Percentiles rank a stretch among this genome's conserved stretches.
phyloP scores from a whole-genome alignment of 2,888 invertebrate genomes.

The Lordiphosa fenestrarum region DNA sequence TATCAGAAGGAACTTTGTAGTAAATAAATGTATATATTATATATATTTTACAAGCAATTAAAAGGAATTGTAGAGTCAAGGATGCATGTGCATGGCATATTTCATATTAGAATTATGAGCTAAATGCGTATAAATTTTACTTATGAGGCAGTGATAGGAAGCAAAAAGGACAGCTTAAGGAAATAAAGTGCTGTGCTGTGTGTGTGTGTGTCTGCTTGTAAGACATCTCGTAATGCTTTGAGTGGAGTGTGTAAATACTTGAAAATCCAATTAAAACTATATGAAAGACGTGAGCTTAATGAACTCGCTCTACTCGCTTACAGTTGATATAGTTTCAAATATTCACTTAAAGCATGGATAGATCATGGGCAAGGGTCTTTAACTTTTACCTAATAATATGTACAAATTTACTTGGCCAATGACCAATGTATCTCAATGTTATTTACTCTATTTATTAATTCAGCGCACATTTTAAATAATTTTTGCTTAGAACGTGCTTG shows the following conservation, averaged over 20 bases:
- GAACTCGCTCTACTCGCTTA: constrained; percentile 4
- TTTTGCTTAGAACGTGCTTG: not conserved
- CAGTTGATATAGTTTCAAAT: not conserved
- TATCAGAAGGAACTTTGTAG: too few relatives aligned
- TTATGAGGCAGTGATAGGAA: constrained; percentile 24
- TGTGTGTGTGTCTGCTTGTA: not conserved
- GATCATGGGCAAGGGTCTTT: too few relatives aligned
- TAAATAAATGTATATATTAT: too few relatives aligned
- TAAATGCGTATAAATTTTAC: constrained; percentile 10
- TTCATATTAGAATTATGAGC: constrained; percentile 25
- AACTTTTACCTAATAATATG: too few relatives aligned
- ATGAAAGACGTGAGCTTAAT: constrained; percentile 13
- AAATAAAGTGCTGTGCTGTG: not conserved
- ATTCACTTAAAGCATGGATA: not conserved
- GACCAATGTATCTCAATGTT: too few relatives aligned
- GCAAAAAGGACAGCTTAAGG: constrained; percentile 17
- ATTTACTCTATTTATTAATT: too few relatives aligned
- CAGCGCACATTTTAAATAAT: too few relatives aligned
- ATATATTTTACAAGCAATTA: too few relatives aligned
- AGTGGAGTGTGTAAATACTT: constrained; percentile 17
- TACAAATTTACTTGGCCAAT: too few relatives aligned
- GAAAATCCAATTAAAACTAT: constrained; percentile 39
- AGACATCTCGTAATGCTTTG: not conserved
- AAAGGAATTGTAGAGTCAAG: too few relatives aligned
- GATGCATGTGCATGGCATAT: constrained; percentile 11